Evolutionary conservation across 2,888 invertebrate genomes (phyloP).

Genomic region (Gisinianus flammeolus): DNA sequence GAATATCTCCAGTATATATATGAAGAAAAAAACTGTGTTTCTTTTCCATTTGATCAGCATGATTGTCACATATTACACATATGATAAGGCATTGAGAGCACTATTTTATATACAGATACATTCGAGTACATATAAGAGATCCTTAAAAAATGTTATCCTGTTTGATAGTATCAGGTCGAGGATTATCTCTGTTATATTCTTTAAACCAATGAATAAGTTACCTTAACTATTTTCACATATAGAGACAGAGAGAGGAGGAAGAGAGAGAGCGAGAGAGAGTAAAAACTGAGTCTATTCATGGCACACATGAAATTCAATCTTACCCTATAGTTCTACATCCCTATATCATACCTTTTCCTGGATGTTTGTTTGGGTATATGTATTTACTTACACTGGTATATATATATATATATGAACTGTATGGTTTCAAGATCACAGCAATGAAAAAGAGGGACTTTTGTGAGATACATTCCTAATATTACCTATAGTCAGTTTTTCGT

Average conservation of each 20-base stretch:
- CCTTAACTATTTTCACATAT: conserved; percentile 33
- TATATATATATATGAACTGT: background rate
- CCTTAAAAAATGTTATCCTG: conserved; percentile 15
- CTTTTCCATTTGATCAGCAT: too few species aligned
- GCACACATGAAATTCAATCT: conserved; percentile 34
- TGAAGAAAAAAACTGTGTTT: too few species aligned
- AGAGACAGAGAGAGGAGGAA: too few species aligned
- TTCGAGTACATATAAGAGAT: background rate
- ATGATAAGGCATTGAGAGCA: background rate
- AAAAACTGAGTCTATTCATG: conserved; percentile 37
- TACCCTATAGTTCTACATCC: background rate
- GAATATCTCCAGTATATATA: too few species aligned
- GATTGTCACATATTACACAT: too few species aligned
- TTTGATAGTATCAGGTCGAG: conserved; percentile 2
- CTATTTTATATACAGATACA: background rate
- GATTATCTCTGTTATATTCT: background rate
- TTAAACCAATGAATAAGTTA: conserved; percentile 13
- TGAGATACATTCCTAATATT: background rate
- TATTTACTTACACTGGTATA: background rate
- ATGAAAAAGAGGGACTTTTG: background rate
- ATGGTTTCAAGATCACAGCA: background rate
- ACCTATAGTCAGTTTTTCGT: background rate
- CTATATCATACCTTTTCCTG: conserved; percentile 24
- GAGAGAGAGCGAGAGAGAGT: conserved; percentile 3
- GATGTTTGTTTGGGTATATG: background rate